Conservation (phyloP, 2,113 vertebrate species). For the Mionectes macconnelli region DNA sequence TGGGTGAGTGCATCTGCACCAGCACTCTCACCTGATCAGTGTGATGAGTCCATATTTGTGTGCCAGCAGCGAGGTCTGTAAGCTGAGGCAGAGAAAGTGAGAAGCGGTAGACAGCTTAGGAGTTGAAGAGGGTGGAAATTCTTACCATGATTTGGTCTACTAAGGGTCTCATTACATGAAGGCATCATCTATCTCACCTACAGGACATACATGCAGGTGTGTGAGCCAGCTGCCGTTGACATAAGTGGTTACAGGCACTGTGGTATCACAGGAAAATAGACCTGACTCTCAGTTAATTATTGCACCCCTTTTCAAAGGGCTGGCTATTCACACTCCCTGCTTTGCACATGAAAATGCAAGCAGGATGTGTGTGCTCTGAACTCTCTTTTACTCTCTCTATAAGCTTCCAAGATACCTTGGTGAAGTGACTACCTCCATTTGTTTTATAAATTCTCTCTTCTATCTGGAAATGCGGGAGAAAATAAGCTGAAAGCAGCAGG, state of each 20-base stretch:
- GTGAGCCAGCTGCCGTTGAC: neutral
- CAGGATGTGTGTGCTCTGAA: neutral
- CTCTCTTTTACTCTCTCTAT: neutral
- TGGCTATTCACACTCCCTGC: neutral
- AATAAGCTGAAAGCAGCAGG: neutral
- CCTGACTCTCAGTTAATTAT: neutral
- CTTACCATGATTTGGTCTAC: neutral
- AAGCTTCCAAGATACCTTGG: neutral
- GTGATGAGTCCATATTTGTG: rapidly evolving
- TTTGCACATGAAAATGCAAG: neutral
- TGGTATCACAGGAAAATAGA: neutral
- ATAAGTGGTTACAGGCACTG: neutral
- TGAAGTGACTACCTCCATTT: neutral
- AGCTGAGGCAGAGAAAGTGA: neutral
- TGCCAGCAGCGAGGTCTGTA: neutral
- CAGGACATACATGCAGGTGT: neutral
- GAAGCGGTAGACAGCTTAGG: neutral
- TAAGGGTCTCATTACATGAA: neutral
- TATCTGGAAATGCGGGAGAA: neutral
- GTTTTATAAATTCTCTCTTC: neutral
- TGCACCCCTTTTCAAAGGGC: neutral
- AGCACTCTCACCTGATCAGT: neutral
- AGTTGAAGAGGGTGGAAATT: neutral
- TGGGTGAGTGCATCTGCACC: neutral
- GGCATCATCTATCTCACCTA: neutral